Evolutionary conservation across 2,888 invertebrate genomes (phyloP).

Genomic region (Callyntrura sp.): DNA sequence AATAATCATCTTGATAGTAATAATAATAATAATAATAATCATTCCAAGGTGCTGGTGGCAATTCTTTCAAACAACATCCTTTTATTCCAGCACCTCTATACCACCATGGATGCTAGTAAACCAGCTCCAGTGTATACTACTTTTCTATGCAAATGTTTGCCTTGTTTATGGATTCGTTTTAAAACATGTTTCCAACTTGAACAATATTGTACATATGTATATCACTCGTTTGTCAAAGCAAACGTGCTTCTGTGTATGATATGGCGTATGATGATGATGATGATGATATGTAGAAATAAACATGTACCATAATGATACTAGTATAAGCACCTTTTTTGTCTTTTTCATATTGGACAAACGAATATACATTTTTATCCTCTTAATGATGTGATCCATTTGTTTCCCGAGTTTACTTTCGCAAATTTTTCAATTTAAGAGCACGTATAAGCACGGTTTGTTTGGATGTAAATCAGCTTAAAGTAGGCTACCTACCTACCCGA

Average conservation of each 20-base stretch:
- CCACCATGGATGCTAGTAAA: background rate
- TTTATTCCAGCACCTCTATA: background rate
- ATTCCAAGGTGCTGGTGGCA: slow-evolving; percentile 59
- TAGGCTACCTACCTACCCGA: background rate
- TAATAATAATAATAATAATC: slow-evolving; percentile 61
- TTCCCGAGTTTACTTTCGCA: background rate
- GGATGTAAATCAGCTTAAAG: background rate
- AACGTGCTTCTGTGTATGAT: background rate
- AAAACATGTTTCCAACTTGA: slow-evolving; percentile 15
- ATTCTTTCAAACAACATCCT: slow-evolving; percentile 16
- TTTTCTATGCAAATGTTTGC: background rate
- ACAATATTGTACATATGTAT: background rate
- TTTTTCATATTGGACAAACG: too few species aligned
- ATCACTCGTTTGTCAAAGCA: too few species aligned
- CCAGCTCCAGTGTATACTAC: too few species aligned
- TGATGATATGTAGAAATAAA: too few species aligned
- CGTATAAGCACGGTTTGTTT: background rate
- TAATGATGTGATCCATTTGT: too few species aligned
- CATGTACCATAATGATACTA: too few species aligned
- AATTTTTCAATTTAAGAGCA: background rate
- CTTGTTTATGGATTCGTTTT: background rate
- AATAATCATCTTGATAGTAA: slow-evolving; percentile 20
- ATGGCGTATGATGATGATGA: background rate
- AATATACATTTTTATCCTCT: too few species aligned
- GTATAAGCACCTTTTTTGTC: too few species aligned